Evolutionary conservation across 2,113 vertebrate genomes (phyloP).

Genomic region (Tachysurus fulvidraco): DNA sequence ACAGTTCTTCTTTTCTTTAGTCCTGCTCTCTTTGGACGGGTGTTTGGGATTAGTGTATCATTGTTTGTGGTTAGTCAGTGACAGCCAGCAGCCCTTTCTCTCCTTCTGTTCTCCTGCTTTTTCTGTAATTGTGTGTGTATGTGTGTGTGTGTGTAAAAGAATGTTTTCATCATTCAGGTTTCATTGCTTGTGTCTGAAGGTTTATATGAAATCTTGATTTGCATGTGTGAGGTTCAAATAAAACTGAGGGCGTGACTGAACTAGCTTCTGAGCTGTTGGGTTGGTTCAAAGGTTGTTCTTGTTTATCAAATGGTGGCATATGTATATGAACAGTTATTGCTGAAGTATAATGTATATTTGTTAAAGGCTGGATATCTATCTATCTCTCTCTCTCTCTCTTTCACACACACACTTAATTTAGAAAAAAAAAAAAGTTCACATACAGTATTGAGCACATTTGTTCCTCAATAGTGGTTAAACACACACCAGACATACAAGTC

Average conservation of each 20-base stretch:
- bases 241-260: background rate
- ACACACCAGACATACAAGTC: slow-evolving; percentile 1
- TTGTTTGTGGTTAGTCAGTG: slow-evolving; percentile 5
- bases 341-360: too few species aligned
- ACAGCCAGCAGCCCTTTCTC: background rate
- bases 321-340: too few species aligned
- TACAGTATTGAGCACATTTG: background rate
- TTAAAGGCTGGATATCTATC: too few species aligned
- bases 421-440: background rate
- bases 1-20: background rate
- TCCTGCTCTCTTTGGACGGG: background rate
- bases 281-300: background rate
- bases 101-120: background rate
- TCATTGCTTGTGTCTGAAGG: background rate
- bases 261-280: background rate
- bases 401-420: too few species aligned
- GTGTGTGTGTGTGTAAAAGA: slow-evolving; percentile 9
- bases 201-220: background rate
- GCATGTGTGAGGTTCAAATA: background rate
- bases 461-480: background rate
- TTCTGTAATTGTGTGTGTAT: background rate
- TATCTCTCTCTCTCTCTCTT: too few species aligned
- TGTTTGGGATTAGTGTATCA: background rate
- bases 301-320: too few species aligned
- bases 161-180: background rate